phyloP scores from a whole-genome alignment of 2,888 invertebrate genomes.

The Caenorhabditis wallacei region DNA sequence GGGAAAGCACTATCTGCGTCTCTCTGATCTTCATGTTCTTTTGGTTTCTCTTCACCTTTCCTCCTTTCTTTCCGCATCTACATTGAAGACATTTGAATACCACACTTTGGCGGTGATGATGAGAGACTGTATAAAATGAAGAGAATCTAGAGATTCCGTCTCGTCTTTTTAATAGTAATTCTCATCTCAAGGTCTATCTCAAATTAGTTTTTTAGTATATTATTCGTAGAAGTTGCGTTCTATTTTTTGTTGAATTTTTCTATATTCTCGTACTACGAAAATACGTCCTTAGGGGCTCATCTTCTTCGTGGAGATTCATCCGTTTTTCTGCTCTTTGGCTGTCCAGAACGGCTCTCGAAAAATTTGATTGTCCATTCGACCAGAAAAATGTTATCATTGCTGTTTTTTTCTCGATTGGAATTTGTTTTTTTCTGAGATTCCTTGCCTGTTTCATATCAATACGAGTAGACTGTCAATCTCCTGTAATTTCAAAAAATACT shows the following conservation, averaged over 20 bases:
- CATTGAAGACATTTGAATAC: slow-evolving; percentile 54
- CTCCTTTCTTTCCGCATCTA: slow-evolving; percentile 3
- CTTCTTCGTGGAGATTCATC: background rate
- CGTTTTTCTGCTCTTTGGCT: background rate
- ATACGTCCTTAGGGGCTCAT: slow-evolving; percentile 25
- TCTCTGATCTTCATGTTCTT: slow-evolving; percentile 15
- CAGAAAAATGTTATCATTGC: background rate
- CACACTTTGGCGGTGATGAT: slow-evolving; percentile 44
- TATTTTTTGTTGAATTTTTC: background rate
- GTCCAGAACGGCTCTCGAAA: background rate
- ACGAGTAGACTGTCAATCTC: too few species aligned
- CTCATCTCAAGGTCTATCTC: slow-evolving; percentile 10
- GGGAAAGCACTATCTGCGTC: slow-evolving; percentile 27
- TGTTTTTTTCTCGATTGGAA: background rate
- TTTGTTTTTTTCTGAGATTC: background rate
- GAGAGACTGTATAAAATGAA: slow-evolving; percentile 16
- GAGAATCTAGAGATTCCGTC: slow-evolving; percentile 34
- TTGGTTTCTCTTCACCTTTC: slow-evolving; percentile 5
- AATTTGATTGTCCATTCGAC: slow-evolving; percentile 5
- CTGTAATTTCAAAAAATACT: too few species aligned
- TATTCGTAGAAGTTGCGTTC: slow-evolving; percentile 14
- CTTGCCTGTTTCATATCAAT: too few species aligned
- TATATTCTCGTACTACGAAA: slow-evolving; percentile 16
- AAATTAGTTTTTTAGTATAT: background rate
- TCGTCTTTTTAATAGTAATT: slow-evolving; percentile 9